Conservation (phyloP, 2,888 invertebrate species). For the Patella caerulea region DNA sequence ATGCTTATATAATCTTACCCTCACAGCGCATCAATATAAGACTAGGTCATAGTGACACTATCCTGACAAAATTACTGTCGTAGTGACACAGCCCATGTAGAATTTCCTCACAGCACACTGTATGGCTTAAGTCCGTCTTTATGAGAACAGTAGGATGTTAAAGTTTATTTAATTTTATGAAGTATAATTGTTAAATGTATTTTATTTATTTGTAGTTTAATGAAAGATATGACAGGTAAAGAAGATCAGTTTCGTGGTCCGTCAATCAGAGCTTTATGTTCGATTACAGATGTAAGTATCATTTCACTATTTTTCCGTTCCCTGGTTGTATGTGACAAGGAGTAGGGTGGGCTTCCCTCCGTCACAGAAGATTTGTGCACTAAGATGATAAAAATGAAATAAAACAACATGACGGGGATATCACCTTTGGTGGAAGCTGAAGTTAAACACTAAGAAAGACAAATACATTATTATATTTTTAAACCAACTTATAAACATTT, state of each 20-base stretch:
- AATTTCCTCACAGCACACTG: no score
- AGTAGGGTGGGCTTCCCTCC: no score
- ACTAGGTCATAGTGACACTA: neutral
- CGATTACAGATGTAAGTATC: slow-evolving; percentile 89
- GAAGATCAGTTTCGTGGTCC: slow-evolving; percentile 94
- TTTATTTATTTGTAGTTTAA: slow-evolving; percentile 81
- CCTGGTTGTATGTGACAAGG: no score
- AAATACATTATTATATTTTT: slow-evolving; percentile 8
- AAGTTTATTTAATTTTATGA: no score
- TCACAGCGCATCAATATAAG: no score
- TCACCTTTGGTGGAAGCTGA: no score
- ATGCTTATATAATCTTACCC: neutral
- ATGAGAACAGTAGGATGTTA: no score
- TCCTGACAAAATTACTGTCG: neutral
- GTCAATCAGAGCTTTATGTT: slow-evolving; percentile 96
- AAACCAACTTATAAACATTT: neutral
- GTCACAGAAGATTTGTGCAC: neutral
- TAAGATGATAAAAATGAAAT: no score
- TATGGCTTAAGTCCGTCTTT: no score
- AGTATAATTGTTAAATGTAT: neutral
- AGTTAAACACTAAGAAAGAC: neutral
- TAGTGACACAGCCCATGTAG: no score
- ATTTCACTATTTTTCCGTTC: neutral
- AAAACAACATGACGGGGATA: no score
- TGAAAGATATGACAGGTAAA: slow-evolving; percentile 97